These are phyloP conservation scores for Glaucomys volans DNA, from an alignment of 2,113 vertebrate species.

Conservation along the genomic window DNA sequence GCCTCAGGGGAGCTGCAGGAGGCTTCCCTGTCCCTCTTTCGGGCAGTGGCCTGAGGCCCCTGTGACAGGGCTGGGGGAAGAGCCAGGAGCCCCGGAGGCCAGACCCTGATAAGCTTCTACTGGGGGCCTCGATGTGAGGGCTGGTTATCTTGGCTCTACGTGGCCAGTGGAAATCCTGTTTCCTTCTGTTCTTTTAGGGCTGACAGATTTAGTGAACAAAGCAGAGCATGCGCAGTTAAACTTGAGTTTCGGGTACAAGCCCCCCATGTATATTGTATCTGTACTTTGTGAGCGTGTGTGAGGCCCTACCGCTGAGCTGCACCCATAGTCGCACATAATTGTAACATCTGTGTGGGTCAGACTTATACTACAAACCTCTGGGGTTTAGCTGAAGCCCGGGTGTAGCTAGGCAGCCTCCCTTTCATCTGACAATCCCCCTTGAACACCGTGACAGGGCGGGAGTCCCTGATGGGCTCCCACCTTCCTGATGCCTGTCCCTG, in stretches of 20 bases:
- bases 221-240: not conserved
- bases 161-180: not conserved
- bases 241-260: not conserved
- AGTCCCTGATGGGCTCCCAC: fast-evolving
- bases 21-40: fast-evolving
- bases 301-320: not conserved
- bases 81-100: not conserved
- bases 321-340: not conserved
- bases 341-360: not conserved
- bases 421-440: too few relatives aligned
- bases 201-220: not conserved
- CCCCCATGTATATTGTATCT: not conserved
- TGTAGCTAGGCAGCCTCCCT: fast-evolving
- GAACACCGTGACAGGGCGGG: not conserved
- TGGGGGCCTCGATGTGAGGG: not conserved
- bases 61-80: fast-evolving
- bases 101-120: not conserved
- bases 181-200: not conserved
- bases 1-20: not conserved
- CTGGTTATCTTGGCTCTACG: not conserved
- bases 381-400: not conserved
- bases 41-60: too few relatives aligned
- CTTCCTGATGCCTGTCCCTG: not conserved
- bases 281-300: not conserved
- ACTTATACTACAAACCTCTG: not conserved